A percentile compares a stretch with the other conserved stretches of the same genome.
phyloP scores from a whole-genome alignment of 2,888 invertebrate genomes.

The Leptodirus hochenwartii region DNA sequence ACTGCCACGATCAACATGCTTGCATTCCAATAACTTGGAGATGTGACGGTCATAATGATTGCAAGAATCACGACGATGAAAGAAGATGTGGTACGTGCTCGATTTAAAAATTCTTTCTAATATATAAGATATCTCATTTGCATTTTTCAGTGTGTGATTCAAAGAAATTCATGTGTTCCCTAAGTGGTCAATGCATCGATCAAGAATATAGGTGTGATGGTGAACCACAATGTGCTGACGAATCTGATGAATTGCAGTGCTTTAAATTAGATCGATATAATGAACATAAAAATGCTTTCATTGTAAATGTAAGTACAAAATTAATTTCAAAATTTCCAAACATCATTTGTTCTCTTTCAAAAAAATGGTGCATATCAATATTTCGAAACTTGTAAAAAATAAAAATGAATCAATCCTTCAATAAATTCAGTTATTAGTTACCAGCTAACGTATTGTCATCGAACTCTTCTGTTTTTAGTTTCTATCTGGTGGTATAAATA shows the following conservation, averaged over 20 bases:
- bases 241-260: constrained; percentile 44
- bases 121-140: neutral
- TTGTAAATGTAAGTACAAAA: constrained; percentile 13
- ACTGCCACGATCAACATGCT: constrained; percentile 26
- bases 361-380: neutral
- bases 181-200: constrained; percentile 40
- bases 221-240: constrained; percentile 37
- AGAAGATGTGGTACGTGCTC: constrained; percentile 28
- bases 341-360: neutral
- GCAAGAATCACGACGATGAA: constrained; percentile 37
- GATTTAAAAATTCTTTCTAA: constrained; percentile 2
- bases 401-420: too few relatives aligned
- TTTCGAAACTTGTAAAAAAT: too few relatives aligned
- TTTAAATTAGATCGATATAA: constrained; percentile 13
- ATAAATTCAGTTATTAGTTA: too few relatives aligned
- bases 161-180: constrained; percentile 35
- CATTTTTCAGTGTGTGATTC: constrained; percentile 28
- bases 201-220: constrained; percentile 36
- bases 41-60: constrained; percentile 38
- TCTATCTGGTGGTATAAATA: constrained; percentile 1
- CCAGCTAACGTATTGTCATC: too few relatives aligned
- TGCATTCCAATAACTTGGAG: constrained; percentile 39
- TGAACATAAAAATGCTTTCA: constrained; percentile 8
- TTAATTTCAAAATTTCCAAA: neutral
- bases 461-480: too few relatives aligned